Evolutionary conservation across 2,797 vertebrate genomes (phyloP).

Genomic region (Pangasius macronema): DNA sequence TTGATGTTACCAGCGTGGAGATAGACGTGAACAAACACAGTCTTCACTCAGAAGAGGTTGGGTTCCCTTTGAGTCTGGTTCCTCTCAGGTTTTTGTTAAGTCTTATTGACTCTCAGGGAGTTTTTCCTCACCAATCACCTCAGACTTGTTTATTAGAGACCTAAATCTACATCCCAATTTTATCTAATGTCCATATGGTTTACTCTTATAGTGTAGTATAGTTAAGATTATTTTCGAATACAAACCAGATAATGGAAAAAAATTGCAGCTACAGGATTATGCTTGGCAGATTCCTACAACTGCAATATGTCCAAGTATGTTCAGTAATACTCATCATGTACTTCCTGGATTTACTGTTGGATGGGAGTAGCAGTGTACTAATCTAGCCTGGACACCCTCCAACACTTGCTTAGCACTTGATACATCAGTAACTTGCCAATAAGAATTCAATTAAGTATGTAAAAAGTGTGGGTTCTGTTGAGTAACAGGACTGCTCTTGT

Average conservation of each 20-base stretch:
- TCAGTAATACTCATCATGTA: not conserved
- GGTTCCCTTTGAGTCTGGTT: not conserved
- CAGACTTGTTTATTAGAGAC: not conserved
- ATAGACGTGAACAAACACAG: not conserved
- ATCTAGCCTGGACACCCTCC: conserved; percentile 1
- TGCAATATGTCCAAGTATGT: not conserved
- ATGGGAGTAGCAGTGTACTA: not conserved
- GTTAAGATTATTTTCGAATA: not conserved
- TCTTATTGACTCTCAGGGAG: not conserved
- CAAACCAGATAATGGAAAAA: not conserved
- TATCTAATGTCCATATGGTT: not conserved
- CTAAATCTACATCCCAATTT: not conserved
- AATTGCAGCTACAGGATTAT: not conserved
- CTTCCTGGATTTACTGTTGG: conserved; percentile 10
- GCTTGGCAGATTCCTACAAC: not conserved
- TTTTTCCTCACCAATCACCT: not conserved
- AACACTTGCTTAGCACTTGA: not conserved
- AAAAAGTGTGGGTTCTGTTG: not conserved
- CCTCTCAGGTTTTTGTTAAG: not conserved
- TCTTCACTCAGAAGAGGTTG: not conserved
- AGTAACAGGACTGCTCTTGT: not conserved
- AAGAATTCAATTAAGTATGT: not conserved
- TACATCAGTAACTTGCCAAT: not conserved
- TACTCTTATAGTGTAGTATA: not conserved
- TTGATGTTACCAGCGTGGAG: not conserved